Base-by-base conservation (phyloP, 2,888 invertebrate genomes). In the Torymus tubicola region DNA sequence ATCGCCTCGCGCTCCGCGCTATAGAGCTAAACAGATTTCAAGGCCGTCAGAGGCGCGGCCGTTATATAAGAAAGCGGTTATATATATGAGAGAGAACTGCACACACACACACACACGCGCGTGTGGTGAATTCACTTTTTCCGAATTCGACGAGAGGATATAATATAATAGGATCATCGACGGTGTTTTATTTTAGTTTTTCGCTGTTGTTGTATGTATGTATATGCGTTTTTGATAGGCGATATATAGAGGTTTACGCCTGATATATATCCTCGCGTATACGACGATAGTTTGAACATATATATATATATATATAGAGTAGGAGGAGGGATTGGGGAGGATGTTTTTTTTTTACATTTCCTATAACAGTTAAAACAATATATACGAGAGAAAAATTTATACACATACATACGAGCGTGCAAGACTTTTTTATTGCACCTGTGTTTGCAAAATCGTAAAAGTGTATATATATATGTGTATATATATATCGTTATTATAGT, bases 11-110 rank as follows among this genome's bases (percentile, higher is more conserved):
- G 68, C 24, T 2, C 24, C 24, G 2, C 24, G 24, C 24, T 2
- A 2, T 24, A 24, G 18, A 73, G 76, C 82, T 70, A 77, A 80
- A 31, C 73, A 55, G 75, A 64, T 71, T 75, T 80, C 82, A 82
- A 82, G 82, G 82, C 61, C 80, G 82, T 55, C 80, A 52, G 16
- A 82, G 82, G 82, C 69, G 82, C 80, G 80, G 81, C 69, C 61
- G 53, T 61, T 61, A 64, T 73, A 55, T 73, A 72, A 61, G 65
- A 67, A 75, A 67, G 60, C 52, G 60, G 24, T 18, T 18, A 53
- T 52, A 18, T 12, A 18, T n/a, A n/a, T n/a, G n/a, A n/a, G n/a
- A n/a, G n/a, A n/a, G n/a, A n/a, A n/a, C n/a, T n/a, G n/a, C n/a
- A n/a, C n/a, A n/a, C n/a, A n/a, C n/a, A n/a, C n/a, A n/a, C n/a